Evolutionary conservation across 2,113 vertebrate genomes (phyloP).

Genomic region (Dolichotis patagonum): DNA sequence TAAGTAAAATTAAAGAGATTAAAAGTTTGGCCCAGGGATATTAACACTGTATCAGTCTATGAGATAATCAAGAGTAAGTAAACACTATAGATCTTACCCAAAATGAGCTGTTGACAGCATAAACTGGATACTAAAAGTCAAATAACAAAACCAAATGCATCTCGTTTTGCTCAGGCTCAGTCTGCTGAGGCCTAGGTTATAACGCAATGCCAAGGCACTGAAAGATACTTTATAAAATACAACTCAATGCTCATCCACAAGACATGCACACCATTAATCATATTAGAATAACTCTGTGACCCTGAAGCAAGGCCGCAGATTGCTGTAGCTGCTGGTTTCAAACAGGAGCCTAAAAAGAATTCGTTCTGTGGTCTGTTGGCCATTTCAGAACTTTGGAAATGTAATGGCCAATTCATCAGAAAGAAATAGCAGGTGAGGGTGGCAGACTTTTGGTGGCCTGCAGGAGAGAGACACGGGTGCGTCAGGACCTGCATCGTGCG

Average conservation of each 20-base stretch:
- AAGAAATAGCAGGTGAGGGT: too few species aligned
- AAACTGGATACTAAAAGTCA: not conserved
- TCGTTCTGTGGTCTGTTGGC: too few species aligned
- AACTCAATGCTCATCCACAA: too few species aligned
- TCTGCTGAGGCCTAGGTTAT: not conserved
- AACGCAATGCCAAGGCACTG: not conserved
- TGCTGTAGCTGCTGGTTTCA: too few species aligned
- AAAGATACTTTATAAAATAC: not conserved
- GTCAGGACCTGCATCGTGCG: too few species aligned
- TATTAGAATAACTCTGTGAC: too few species aligned
- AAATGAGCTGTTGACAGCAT: not conserved
- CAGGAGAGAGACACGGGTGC: too few species aligned
- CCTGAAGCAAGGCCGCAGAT: too few species aligned
- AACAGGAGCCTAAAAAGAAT: too few species aligned
- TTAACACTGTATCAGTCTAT: not conserved
- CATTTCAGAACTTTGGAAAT: too few species aligned
- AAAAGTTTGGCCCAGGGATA: not conserved
- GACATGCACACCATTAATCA: not conserved
- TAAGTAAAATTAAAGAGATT: not conserved
- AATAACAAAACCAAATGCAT: not conserved
- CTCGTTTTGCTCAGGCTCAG: not conserved
- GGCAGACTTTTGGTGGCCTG: too few species aligned
- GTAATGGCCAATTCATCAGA: too few species aligned
- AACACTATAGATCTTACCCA: not conserved
- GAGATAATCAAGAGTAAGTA: not conserved